These are phyloP conservation scores for Lepus townsendii DNA, from an alignment of 2,797 vertebrate genomes.

Conservation along the genomic window DNA sequence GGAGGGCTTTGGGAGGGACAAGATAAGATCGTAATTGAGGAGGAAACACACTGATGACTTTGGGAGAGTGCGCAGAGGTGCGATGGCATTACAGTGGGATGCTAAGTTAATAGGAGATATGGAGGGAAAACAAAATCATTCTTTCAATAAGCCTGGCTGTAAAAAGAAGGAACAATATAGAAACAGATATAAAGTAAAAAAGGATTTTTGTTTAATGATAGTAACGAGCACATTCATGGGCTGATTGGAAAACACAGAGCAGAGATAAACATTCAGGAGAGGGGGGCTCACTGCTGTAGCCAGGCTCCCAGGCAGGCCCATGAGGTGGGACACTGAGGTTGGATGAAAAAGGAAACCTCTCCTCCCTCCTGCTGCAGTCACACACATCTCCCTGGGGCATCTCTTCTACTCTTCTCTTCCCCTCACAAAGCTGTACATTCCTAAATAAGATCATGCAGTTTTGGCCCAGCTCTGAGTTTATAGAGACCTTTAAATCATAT, in stretches of 20 bases:
- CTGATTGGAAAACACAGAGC: neutral
- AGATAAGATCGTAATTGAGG: neutral
- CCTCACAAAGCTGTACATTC: neutral
- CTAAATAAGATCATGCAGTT: neutral
- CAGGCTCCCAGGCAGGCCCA: neutral
- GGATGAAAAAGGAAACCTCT: neutral
- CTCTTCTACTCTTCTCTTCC: neutral
- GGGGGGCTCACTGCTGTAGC: neutral
- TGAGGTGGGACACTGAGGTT: neutral
- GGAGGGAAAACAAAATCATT: neutral
- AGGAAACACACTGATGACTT: neutral
- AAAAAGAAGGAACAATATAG: neutral
- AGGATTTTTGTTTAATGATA: neutral
- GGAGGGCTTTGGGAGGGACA: neutral
- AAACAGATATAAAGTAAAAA: neutral
- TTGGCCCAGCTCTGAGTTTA: neutral
- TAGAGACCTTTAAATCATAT: neutral
- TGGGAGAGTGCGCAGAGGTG: neutral
- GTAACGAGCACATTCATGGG: neutral
- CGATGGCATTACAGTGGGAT: neutral
- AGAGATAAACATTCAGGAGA: neutral
- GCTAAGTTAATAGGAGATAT: neutral
- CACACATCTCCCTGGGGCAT: neutral
- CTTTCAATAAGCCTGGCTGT: neutral
- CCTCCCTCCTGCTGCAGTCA: neutral